Evolutionary conservation across 2,888 invertebrate genomes (phyloP).

Genomic region (Bombylius major): DNA sequence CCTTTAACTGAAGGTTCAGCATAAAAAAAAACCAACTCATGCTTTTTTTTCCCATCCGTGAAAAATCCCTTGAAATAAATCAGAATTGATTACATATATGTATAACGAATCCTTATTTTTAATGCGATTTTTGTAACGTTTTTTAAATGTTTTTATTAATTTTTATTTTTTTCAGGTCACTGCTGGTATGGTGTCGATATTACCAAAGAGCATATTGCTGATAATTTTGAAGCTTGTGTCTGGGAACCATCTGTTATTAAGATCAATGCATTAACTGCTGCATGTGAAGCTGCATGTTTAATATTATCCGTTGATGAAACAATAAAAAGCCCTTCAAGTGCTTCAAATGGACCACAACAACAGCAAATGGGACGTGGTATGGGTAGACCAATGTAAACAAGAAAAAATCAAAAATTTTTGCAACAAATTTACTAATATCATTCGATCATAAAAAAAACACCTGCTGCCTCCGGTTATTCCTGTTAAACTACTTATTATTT

Average conservation of each 20-base stretch:
- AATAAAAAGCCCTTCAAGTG: constrained; percentile 77
- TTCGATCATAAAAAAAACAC: neutral
- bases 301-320: constrained; percentile 97
- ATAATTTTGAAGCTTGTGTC: constrained; percentile 86
- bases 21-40: too few species aligned
- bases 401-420: neutral
- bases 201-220: constrained; percentile 80
- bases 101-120: too few species aligned
- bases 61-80: too few species aligned
- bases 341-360: constrained; percentile 39
- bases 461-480: neutral
- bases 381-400: constrained; percentile 55
- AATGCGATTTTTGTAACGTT: too few species aligned
- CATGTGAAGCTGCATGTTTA: constrained; percentile 89
- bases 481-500: neutral
- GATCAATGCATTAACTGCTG: constrained; percentile 91
- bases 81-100: too few species aligned
- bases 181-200: constrained; percentile 95
- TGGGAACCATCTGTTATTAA: constrained; percentile 98
- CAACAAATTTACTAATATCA: neutral
- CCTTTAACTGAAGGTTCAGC: too few species aligned
- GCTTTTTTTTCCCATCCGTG: too few species aligned
- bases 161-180: constrained; percentile 41
- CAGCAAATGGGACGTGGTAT: constrained; percentile 49
- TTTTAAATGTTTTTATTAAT: too few species aligned